These are phyloP conservation scores for Ladona fulva DNA, from an alignment of 1,140 invertebrate genomes.

Conservation along the genomic window DNA sequence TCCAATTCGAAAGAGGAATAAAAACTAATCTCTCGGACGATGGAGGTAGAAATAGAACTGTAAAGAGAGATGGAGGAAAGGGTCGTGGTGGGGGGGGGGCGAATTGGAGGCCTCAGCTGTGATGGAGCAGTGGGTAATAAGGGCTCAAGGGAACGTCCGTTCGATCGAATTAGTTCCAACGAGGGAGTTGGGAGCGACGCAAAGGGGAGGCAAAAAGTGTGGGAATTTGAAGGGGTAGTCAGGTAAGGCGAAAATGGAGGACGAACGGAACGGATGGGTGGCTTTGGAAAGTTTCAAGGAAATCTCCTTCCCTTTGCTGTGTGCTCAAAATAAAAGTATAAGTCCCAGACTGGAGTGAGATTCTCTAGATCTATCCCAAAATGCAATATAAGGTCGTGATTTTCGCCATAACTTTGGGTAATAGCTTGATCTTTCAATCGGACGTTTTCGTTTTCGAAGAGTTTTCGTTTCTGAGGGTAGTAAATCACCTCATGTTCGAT, in stretches of 20 bases:
- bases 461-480: too few relatives aligned
- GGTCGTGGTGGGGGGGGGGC: neutral
- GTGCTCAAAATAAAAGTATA: too few relatives aligned
- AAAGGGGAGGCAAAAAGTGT: too few relatives aligned
- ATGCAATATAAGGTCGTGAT: too few relatives aligned
- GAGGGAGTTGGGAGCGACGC: neutral
- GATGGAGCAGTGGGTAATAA: slow-evolving; percentile 1
- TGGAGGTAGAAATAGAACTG: neutral
- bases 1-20: neutral
- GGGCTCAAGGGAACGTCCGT: neutral
- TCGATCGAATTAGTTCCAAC: neutral
- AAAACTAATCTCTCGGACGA: neutral
- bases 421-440: too few relatives aligned
- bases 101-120: slow-evolving; percentile 3
- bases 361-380: too few relatives aligned
- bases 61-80: neutral
- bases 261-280: neutral
- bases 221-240: too few relatives aligned
- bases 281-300: neutral
- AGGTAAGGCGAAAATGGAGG: neutral
- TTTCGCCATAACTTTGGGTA: too few relatives aligned
- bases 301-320: too few relatives aligned
- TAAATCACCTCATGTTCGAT: too few relatives aligned
- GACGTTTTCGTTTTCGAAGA: too few relatives aligned
- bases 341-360: too few relatives aligned